Base-by-base conservation (phyloP, 2,797 vertebrate genomes). In the Catharus ustulatus region DNA sequence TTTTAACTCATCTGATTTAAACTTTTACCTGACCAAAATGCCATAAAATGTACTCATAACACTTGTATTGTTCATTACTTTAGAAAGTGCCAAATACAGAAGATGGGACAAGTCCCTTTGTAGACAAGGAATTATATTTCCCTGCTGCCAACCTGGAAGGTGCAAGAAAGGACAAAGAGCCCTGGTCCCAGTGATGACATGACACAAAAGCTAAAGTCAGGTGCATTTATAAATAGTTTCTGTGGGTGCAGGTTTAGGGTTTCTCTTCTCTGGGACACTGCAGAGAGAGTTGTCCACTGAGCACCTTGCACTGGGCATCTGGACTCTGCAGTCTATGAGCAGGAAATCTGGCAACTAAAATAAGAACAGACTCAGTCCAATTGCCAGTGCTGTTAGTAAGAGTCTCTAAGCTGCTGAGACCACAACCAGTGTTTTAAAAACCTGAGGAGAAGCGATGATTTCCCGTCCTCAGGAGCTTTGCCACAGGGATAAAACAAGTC, bases 1-100 rank as follows among this genome's bases (percentile, higher is more conserved):
- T 92, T 97, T 96, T 91, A 97, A 94, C 79, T 90, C 92, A 48
- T 92, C 90, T 96, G 87, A 95, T 97, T 97, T 96, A 96, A 97
- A 93, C 92, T 52, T 94, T 89, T 93, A 84, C 86, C 92, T 96
- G 90, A 93, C 78, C 88, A 75, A 91, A 83, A 40, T 76, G 73
- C 85, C 94, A 66, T 87, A 89, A 97, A 97, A 94, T 64, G 45
- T 78, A 73, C 64, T 95, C 11, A 3, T 85, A 81, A 87, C 67
- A n/a, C 64, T 88, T 87, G 52, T 16, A 62, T 55, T 75, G 87
- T 86, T 96, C 94, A 92, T 95, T 94, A 71, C 69, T 85, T 93
- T 74, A 29, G 77, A 90, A 84, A 55, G 26, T 43, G 24, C 27
- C 59, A 59, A 85, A 81, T 48, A 72, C 15, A 57, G 75, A n/a